Evolutionary conservation across 2,113 vertebrate species (phyloP).

Genomic region (Speoplatyrhinus poulsoni): DNA sequence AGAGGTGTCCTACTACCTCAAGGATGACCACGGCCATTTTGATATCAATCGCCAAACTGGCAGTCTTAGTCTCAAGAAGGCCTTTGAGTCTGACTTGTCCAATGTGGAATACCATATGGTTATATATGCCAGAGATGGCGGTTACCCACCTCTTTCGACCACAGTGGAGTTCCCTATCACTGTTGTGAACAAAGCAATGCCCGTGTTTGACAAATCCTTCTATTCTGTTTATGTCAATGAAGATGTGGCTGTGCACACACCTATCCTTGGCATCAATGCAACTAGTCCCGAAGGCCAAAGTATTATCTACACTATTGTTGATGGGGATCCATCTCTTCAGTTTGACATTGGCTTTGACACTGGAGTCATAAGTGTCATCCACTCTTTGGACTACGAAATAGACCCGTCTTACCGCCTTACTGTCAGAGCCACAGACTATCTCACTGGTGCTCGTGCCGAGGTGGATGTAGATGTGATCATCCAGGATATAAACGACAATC

Average conservation of each 20-base stretch:
- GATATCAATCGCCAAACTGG: slow-evolving; percentile 87
- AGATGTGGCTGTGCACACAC: slow-evolving; percentile 86
- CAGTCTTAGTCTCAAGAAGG: slow-evolving; percentile 83
- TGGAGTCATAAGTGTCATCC: slow-evolving; percentile 89
- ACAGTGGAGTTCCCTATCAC: slow-evolving; percentile 89
- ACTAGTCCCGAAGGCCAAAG: slow-evolving; percentile 94
- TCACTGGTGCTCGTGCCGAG: slow-evolving; percentile 92
- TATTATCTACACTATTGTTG: slow-evolving; percentile 93
- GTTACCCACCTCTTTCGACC: slow-evolving; percentile 84
- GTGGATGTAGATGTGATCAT: slow-evolving; percentile 89
- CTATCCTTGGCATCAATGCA: slow-evolving; percentile 92
- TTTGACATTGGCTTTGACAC: slow-evolving; percentile 97
- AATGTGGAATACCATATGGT: slow-evolving; percentile 91
- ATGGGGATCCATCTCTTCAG: slow-evolving; percentile 88
- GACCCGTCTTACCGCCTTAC: slow-evolving; percentile 83
- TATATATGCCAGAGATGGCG: slow-evolving; percentile 88
- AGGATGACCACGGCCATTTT: slow-evolving; percentile 92
- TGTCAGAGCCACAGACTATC: slow-evolving; percentile 90
- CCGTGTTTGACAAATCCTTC: slow-evolving; percentile 94
- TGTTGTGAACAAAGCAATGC: slow-evolving; percentile 98
- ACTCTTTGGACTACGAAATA: slow-evolving; percentile 88
- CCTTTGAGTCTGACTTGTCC: slow-evolving; percentile 92
- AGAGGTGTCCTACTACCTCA: slow-evolving; percentile 88
- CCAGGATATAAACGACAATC: slow-evolving; percentile 92
- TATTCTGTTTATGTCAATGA: slow-evolving; percentile 88